These are phyloP conservation scores for Calameuta pallipes DNA, from an alignment of 2,888 invertebrate species.

Conservation along the genomic window DNA sequence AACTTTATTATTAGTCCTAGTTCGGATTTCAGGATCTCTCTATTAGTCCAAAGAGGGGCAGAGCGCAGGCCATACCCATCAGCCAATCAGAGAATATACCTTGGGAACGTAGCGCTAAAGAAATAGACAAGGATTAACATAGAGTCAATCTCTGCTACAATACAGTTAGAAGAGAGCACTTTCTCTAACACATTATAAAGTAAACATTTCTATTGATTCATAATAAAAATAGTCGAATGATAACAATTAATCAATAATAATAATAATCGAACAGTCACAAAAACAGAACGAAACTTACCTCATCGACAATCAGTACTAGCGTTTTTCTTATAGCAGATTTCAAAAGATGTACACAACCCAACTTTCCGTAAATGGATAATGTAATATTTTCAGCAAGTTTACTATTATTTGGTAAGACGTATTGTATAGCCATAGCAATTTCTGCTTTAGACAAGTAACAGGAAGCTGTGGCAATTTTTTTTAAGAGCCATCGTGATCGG, in stretches of 20 bases:
- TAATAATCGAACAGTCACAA: slow-evolving; percentile 7
- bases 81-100: no score
- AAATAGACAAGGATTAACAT: no score
- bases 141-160: no score
- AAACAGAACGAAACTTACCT: slow-evolving; percentile 65
- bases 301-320: slow-evolving; percentile 77
- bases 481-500: slow-evolving; percentile 62
- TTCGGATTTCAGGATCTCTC: no score
- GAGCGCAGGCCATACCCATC: no score
- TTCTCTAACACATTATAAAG: neutral
- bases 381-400: slow-evolving; percentile 55
- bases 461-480: slow-evolving; percentile 63
- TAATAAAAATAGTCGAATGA: slow-evolving; percentile 1
- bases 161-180: no score
- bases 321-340: slow-evolving; percentile 70
- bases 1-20: no score
- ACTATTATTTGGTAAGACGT: slow-evolving; percentile 56
- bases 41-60: no score
- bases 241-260: slow-evolving; percentile 12
- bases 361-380: slow-evolving; percentile 53
- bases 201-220: slow-evolving; percentile 7
- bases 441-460: slow-evolving; percentile 60
- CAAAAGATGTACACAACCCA: slow-evolving; percentile 44
- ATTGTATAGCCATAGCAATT: slow-evolving; percentile 62
- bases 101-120: no score